Evolutionary conservation across 2,888 invertebrate species (phyloP).

Genomic region (Brachyopa scutellaris): DNA sequence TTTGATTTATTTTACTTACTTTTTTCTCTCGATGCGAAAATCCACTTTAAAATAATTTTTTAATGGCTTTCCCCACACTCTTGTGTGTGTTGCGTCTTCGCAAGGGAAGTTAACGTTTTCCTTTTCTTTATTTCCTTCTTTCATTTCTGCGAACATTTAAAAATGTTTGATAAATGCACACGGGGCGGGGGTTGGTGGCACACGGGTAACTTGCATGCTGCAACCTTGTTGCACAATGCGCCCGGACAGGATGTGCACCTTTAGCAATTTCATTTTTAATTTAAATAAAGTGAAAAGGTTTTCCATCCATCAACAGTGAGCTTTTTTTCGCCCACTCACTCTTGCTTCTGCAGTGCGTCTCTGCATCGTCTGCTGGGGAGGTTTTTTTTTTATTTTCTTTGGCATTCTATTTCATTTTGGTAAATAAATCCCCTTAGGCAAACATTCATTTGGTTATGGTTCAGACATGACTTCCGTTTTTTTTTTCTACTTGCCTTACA

Average conservation of each 20-base stretch:
- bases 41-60: slow-evolving; percentile 68
- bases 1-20: slow-evolving; percentile 16
- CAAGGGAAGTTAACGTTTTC: slow-evolving; percentile 47
- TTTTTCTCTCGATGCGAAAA: slow-evolving; percentile 36
- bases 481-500: background rate
- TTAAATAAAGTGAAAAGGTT: slow-evolving; percentile 70
- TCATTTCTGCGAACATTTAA: slow-evolving; percentile 35
- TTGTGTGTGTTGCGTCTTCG: background rate
- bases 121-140: slow-evolving; percentile 38
- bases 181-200: background rate
- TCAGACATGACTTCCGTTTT: slow-evolving; percentile 62
- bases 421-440: slow-evolving; percentile 56
- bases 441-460: slow-evolving; percentile 69
- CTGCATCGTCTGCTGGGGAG: slow-evolving; percentile 25
- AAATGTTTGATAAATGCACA: slow-evolving; percentile 39
- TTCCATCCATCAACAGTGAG: slow-evolving; percentile 50
- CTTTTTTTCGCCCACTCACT: slow-evolving; percentile 18
- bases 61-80: slow-evolving; percentile 36
- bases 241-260: slow-evolving; percentile 64
- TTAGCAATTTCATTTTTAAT: slow-evolving; percentile 70
- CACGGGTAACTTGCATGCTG: too few relatives aligned
- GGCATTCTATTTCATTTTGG: slow-evolving; percentile 10
- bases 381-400: slow-evolving; percentile 21
- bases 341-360: slow-evolving; percentile 21
- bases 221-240: slow-evolving; percentile 65